These are phyloP conservation scores for Gryon sp. DNA, from an alignment of 1,140 invertebrate genomes.

Conservation along the genomic window DNA sequence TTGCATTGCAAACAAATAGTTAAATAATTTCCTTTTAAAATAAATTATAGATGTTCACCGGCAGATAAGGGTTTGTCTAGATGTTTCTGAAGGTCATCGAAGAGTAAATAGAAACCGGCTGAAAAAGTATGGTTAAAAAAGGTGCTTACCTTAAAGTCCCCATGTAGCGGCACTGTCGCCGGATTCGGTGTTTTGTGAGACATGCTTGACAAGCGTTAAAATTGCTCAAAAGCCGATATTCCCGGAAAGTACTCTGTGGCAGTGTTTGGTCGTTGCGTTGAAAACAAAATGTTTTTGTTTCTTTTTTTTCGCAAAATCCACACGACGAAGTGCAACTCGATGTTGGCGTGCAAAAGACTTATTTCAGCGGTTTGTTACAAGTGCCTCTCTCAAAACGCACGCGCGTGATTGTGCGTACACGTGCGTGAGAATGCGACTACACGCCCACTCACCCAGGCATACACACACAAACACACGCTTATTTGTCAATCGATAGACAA, in stretches of 20 bases:
- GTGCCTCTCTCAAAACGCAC: conserved; percentile 49
- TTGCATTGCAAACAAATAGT: no score
- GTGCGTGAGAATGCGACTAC: conserved; percentile 29
- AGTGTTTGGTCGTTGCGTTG: no score
- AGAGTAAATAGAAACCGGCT: not conserved
- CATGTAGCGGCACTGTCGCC: conserved; percentile 67
- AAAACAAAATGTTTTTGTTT: no score
- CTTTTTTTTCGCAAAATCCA: no score
- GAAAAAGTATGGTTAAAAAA: not conserved
- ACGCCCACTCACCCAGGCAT: conserved; percentile 22
- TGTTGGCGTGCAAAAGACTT: no score
- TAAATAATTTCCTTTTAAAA: no score
- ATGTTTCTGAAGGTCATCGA: not conserved
- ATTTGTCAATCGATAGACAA: conserved; percentile 4
- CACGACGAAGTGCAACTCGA: no score
- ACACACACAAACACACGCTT: conserved; percentile 25
- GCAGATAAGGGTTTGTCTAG: no score
- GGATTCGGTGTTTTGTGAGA: conserved; percentile 70
- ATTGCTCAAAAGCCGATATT: no score
- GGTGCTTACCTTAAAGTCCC: conserved; percentile 72
- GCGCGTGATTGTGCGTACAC: conserved; percentile 52
- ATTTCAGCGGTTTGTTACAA: no score
- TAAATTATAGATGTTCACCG: no score
- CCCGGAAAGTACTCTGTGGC: no score
- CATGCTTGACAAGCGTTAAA: conserved; percentile 67